Evolutionary conservation across 2,888 invertebrate species (phyloP).

Genomic region (Dermolepida albohirtum): DNA sequence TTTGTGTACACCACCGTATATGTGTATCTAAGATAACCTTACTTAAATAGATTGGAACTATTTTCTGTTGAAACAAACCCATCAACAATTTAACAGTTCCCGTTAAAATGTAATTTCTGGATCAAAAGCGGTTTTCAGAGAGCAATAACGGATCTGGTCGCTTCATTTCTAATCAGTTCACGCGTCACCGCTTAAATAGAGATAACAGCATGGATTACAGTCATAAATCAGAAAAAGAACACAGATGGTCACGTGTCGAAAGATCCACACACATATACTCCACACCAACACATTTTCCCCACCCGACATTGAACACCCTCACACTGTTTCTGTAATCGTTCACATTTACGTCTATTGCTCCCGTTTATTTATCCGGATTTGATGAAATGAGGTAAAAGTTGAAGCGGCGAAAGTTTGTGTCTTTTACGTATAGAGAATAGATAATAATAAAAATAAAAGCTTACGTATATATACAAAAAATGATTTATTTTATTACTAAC

Average conservation of each 20-base stretch:
- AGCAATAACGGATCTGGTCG: conserved; percentile 16
- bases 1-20: no score
- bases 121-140: conserved; percentile 24
- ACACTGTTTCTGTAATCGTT: conserved; percentile 27
- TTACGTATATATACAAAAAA: no score
- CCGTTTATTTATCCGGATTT: conserved; percentile 35
- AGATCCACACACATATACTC: conserved; percentile 12
- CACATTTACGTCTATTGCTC: conserved; percentile 27
- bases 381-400: conserved; percentile 11
- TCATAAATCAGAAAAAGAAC: conserved; percentile 48
- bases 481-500: no score
- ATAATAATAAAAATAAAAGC: no score
- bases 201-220: conserved; percentile 47
- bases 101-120: conserved; percentile 31
- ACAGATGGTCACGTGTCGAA: conserved; percentile 48
- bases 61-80: conserved; percentile 20
- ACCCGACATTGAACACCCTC: conserved; percentile 12
- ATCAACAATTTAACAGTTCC: conserved; percentile 21
- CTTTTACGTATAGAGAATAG: no score
- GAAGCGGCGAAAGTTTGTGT: no score
- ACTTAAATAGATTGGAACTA: conserved; percentile 4
- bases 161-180: conserved; percentile 49
- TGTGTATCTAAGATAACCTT: not conserved
- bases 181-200: conserved; percentile 49
- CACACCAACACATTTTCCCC: conserved; percentile 15